A percentile compares a stretch with the other conserved stretches of the same genome.
phyloP scores from a whole-genome alignment of 2,888 invertebrate genomes.

The Thecocarcelia acutangulata region DNA sequence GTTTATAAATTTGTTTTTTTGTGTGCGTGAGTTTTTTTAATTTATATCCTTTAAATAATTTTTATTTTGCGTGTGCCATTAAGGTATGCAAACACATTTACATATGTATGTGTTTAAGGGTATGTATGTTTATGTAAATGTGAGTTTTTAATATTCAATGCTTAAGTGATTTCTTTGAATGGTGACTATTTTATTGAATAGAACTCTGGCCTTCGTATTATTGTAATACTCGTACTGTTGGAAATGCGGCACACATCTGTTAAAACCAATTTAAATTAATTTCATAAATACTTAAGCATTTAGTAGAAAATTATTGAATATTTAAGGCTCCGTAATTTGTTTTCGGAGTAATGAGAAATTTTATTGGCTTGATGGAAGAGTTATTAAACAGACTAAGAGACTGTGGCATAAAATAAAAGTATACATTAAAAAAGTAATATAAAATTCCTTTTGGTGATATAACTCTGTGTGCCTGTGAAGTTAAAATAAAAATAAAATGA shows the following conservation, averaged over 20 bases:
- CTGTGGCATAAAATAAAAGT: too few species aligned
- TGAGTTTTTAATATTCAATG: conserved; percentile 36
- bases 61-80: conserved; percentile 1
- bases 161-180: conserved; percentile 51
- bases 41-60: conserved; percentile 18
- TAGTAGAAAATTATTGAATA: not conserved
- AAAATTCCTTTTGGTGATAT: too few species aligned
- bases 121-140: not conserved
- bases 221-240: conserved; percentile 1
- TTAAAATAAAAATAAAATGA: too few species aligned
- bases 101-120: not conserved
- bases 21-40: conserved; percentile 3
- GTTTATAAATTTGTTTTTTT: not conserved
- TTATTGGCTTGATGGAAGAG: too few species aligned
- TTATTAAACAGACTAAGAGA: too few species aligned
- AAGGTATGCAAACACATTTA: too few species aligned
- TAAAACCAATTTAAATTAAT: not conserved
- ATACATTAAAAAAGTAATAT: too few species aligned
- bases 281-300: conserved; percentile 15
- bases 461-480: too few species aligned
- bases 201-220: not conserved
- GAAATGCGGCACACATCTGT: not conserved
- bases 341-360: too few species aligned
- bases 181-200: conserved; percentile 36
- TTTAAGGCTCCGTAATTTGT: too few species aligned